Evolutionary conservation across 2,113 vertebrate species (phyloP), one percentile per base, ranked within the genome.

Genomic region (Brachyhypopomus occidentalis): DNA sequence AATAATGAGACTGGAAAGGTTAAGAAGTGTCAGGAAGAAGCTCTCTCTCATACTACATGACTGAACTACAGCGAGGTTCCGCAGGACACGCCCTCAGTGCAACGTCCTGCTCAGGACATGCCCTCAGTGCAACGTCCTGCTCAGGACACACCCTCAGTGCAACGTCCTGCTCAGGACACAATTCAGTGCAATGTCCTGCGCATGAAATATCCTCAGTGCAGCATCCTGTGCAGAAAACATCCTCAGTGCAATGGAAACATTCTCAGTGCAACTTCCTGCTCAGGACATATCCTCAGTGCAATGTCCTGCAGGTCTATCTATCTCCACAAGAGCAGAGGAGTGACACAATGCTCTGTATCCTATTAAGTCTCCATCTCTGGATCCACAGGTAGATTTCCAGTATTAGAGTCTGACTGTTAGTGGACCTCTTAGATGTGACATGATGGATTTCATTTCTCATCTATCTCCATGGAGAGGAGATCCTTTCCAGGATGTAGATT

Each of bases 401-500:
- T 60, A 69, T 76, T 69, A 76, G 63, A 23, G n/a, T 66, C 17
- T 59, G 45, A 69, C 11, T 20, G 34, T 67, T 17, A 34, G 67
- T 30, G 45, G 30, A 74, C 59, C 11, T 27, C 23, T 2, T 81
- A 63, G 27, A 72, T 80, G 27, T 45, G 71, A 34, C 14, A 9
- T 66, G 36, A 81, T 38, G 79, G 45, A 41, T 58, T 58, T 16
- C 14, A 25, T 66, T 72, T 80, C 22, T 66, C 41, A 59, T 56
- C 20, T 38, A 16, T 12, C 69, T 56, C 1, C 16, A 56, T 30
- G 56, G 20, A 36, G 5, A 56, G 79, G 38, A 79, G 60, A 30
- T 30, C 27, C 36, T 16, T 20, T 23, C 17, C 16, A 70, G 38
- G 30, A 17, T 34, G 14, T 19, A 5, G 64, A 20, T 36, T 67